Evolutionary conservation across 1,140 invertebrate genomes (phyloP), one percentile per base, ranked within the genome.

Genomic region (Lasaia peninsularis): DNA sequence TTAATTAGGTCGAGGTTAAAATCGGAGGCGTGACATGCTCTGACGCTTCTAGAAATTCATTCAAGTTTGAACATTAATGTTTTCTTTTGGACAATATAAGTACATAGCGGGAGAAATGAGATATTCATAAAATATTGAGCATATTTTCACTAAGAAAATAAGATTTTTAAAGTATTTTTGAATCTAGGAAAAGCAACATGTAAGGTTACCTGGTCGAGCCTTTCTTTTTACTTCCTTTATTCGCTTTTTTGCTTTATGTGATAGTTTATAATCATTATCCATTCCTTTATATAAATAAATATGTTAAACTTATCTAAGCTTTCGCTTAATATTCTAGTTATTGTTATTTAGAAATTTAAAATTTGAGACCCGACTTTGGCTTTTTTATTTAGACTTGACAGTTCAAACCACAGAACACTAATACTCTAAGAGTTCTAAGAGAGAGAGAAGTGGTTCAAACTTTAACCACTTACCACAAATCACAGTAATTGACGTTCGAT

Each of bases 141-240:
- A 3, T 18, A 40, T 44, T 18, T 18, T 18, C 9, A 20, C 5
- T 28, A 28, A 28, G 14, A 20, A 44, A 10, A n/a, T n/a, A n/a
- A n/a, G n/a, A n/a, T n/a, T 44, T 11, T 7, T 16, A 48, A 18
- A 48, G 20, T 48, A 48, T 11, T 20, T 20, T 11, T 11, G 11
- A 20, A 48, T 48, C 1, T 48, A 6, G 6, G 11, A 21, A 18
- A 11, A 21, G 24, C 18, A 18, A 28, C 34, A 11, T 21, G 14
- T 52, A 20, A 10, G 58, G 80, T 91, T 91, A 97, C 95, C 96
- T 81, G 96, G 96, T 83, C 96, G 92, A 5, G 96, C 96, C 90
- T 95, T 96, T 62, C 92, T 91, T 88, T 98, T 98, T 2, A 96
- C 95, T 82, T 97, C 96, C 73, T 93, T 94, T 56, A 97, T 95